Evolutionary conservation across 1,140 invertebrate genomes (phyloP).

Genomic region (Teleopsis dalmanni): DNA sequence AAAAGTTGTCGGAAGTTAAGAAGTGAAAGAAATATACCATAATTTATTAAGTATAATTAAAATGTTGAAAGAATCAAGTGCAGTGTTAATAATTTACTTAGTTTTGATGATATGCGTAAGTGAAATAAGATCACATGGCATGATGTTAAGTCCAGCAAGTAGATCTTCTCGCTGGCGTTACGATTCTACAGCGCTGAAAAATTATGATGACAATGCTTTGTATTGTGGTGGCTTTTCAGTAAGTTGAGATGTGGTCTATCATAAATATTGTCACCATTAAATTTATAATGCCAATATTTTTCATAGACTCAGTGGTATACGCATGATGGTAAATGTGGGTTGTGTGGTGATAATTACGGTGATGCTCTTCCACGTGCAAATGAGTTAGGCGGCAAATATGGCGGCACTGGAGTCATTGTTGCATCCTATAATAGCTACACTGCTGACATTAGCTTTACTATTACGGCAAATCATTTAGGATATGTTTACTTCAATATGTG

Average conservation of each 20-base stretch:
- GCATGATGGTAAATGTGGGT: slow-evolving; percentile 52
- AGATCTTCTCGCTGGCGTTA: slow-evolving; percentile 59
- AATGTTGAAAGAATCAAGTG: no score
- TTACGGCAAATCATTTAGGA: slow-evolving; percentile 53
- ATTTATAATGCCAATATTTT: not conserved
- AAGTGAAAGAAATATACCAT: no score
- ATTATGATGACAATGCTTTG: slow-evolving; percentile 59
- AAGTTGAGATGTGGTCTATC: slow-evolving; percentile 18
- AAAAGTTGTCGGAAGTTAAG: no score
- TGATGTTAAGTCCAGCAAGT: slow-evolving; percentile 59
- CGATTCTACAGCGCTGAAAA: slow-evolving; percentile 49
- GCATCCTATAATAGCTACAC: slow-evolving; percentile 35
- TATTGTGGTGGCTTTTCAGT: slow-evolving; percentile 60
- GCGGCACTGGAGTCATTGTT: slow-evolving; percentile 49
- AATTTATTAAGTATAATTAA: no score
- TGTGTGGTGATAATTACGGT: slow-evolving; percentile 52
- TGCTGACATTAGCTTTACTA: slow-evolving; percentile 41
- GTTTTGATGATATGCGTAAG: not conserved
- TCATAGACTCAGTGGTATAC: slow-evolving; percentile 32
- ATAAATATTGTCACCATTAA: not conserved
- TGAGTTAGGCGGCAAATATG: slow-evolving; percentile 57
- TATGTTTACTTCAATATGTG: slow-evolving; percentile 54
- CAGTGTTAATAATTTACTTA: not conserved
- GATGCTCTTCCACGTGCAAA: slow-evolving; percentile 50
- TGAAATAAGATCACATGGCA: slow-evolving; percentile 50